These are phyloP conservation scores for Scomber japonicus DNA, from an alignment of 2,113 vertebrate genomes.

Conservation along the genomic window DNA sequence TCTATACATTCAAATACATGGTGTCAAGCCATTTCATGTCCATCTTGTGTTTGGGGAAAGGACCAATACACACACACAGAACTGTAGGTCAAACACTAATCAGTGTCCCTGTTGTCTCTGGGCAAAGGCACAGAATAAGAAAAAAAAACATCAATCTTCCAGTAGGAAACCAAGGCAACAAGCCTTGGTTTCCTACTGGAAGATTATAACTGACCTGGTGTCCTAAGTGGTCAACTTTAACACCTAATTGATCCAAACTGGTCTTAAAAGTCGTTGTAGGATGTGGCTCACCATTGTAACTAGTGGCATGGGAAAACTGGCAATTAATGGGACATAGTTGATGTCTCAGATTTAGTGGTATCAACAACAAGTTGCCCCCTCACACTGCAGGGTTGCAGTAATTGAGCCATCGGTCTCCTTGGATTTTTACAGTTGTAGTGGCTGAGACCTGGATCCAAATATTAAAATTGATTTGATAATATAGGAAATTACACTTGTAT, in stretches of 20 bases:
- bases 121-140: background rate
- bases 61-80: background rate
- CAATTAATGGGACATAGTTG: slow-evolving; percentile 36
- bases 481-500: slow-evolving; percentile 7
- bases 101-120: background rate
- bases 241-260: slow-evolving; percentile 47
- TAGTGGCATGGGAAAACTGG: slow-evolving; percentile 33
- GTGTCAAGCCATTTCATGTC: background rate
- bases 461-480: slow-evolving; percentile 28
- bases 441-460: slow-evolving; percentile 13
- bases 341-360: slow-evolving; percentile 42
- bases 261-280: slow-evolving; percentile 20
- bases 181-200: background rate
- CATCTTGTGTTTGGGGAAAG: background rate
- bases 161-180: too few relatives aligned
- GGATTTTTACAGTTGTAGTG: background rate
- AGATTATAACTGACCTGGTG: slow-evolving; percentile 19
- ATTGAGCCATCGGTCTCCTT: slow-evolving; percentile 6
- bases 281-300: slow-evolving; percentile 10
- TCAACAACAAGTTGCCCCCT: slow-evolving; percentile 29
- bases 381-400: background rate
- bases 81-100: slow-evolving; percentile 14
- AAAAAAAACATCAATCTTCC: too few relatives aligned
- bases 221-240: slow-evolving; percentile 15
- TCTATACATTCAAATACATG: background rate